These are phyloP conservation scores for Aphelinus certus DNA, from an alignment of 1,140 invertebrate species.

Conservation along the genomic window DNA sequence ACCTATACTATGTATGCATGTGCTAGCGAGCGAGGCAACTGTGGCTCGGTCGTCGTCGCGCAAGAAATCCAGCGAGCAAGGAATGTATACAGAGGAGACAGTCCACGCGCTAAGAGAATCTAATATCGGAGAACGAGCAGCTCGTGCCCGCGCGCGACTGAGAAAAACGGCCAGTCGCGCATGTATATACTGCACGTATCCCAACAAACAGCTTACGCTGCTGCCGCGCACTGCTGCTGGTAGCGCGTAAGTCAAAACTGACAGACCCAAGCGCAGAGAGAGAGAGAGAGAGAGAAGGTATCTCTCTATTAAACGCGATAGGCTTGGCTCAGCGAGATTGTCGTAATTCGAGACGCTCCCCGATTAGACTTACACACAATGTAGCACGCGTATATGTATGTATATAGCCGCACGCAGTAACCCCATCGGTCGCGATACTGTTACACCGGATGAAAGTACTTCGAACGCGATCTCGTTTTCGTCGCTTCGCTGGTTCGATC, in stretches of 20 bases:
- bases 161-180: too few species aligned
- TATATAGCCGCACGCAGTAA: neutral
- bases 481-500: too few species aligned
- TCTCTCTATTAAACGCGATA: conserved; percentile 11
- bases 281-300: too few species aligned
- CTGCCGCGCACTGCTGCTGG: too few species aligned
- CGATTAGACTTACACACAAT: conserved; percentile 7
- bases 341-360: conserved; percentile 4
- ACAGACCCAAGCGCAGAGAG: too few species aligned
- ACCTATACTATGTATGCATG: too few species aligned
- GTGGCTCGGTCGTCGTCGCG: neutral
- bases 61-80: conserved; percentile 1
- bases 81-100: too few species aligned
- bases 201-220: too few species aligned
- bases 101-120: neutral
- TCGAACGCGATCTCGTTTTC: neutral
- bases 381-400: neutral
- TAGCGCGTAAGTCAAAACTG: neutral
- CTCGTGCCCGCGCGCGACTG: neutral
- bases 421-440: neutral
- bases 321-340: neutral
- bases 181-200: too few species aligned
- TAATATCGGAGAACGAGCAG: neutral
- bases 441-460: conserved; percentile 12
- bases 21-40: too few species aligned